These are phyloP conservation scores for Hippoglossus stenolepis DNA, from an alignment of 2,113 vertebrate genomes.

Conservation along the genomic window DNA sequence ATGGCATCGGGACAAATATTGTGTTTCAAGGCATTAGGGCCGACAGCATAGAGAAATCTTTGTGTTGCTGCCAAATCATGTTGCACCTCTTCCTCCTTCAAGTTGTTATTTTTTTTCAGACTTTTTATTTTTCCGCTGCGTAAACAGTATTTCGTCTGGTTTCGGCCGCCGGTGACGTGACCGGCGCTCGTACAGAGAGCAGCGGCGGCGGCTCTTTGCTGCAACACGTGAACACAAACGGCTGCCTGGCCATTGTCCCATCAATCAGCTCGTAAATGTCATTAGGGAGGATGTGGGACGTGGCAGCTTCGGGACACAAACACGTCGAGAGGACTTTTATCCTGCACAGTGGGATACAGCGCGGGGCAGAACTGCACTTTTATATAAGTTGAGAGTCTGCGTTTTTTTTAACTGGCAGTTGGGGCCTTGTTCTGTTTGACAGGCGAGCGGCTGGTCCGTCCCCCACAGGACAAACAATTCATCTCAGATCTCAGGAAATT, in stretches of 20 bases:
- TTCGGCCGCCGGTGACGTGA: constrained; percentile 14
- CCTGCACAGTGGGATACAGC: constrained; percentile 37
- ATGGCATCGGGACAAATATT: constrained; percentile 33
- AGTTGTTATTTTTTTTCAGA: not conserved
- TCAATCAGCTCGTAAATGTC: constrained; percentile 77
- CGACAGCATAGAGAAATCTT: constrained; percentile 31
- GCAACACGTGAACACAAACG: not conserved
- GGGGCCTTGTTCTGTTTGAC: constrained; percentile 27
- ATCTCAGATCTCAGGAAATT: no score
- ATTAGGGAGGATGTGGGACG: constrained; percentile 37
- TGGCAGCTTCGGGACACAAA: constrained; percentile 45
- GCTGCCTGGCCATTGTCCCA: constrained; percentile 64
- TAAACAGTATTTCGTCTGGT: constrained; percentile 22
- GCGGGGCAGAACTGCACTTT: constrained; percentile 33
- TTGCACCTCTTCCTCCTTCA: constrained; percentile 5
- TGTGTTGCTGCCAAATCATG: constrained; percentile 23
- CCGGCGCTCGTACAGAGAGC: constrained; percentile 7
- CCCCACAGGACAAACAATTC: no score
- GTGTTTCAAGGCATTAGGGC: constrained; percentile 18
- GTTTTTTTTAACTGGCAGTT: constrained; percentile 58
- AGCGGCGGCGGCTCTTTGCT: constrained; percentile 15
- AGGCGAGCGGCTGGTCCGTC: constrained; percentile 29
- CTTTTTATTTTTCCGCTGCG: not conserved
- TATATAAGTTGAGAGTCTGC: constrained; percentile 45
- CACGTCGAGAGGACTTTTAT: constrained; percentile 58